Evolutionary conservation across 2,888 invertebrate genomes (phyloP), one percentile per base, ranked within the genome.

Genomic region (Himalopsyche tibetana): DNA sequence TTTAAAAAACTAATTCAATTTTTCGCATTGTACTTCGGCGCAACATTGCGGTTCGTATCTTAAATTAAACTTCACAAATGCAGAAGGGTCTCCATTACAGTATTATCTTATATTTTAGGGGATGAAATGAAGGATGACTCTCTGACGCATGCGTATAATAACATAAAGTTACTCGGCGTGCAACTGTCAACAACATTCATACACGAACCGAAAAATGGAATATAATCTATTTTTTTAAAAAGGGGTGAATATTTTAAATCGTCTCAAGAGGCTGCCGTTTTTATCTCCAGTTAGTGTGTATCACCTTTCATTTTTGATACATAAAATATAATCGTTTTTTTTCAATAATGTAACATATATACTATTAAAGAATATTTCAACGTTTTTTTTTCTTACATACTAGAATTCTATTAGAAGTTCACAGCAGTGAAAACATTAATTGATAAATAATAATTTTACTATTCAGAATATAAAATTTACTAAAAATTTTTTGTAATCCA

Each of bases 191-290:
- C 85, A 63, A 81, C 85, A 85, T 85, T 63, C 82, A 56, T 85
- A 81, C 63, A 15, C 63, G 63, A 19, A 63, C 63, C 63, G 28
- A 51, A 63, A 63, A 63, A 28, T 28, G 63, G 28, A 63, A 63
- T 63, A 63, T 63, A 63, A 63, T 63, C 63, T 63, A 63, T 63
- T 28, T 63, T 82, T 55, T 85, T 79, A 79, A 56, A 85, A 85
- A 85, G 85, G 85, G 85, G 85, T 85, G 85, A 85, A 85, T 85
- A 85, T 85, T 85, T 85, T 82, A 85, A 85, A 28, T 28, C 63
- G 28, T 63, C 63, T 63, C 63, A 28, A 63, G 63, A 63, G 63
- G 8, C 63, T 9, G 28, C 8, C 15, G 19, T 63, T 63, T 63
- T 63, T 63, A 63, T 63, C n/a, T 63, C n/a, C 28, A 19, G 9